Conservation (phyloP, 2,888 invertebrate species). For the Drosophila atroscutellata region DNA sequence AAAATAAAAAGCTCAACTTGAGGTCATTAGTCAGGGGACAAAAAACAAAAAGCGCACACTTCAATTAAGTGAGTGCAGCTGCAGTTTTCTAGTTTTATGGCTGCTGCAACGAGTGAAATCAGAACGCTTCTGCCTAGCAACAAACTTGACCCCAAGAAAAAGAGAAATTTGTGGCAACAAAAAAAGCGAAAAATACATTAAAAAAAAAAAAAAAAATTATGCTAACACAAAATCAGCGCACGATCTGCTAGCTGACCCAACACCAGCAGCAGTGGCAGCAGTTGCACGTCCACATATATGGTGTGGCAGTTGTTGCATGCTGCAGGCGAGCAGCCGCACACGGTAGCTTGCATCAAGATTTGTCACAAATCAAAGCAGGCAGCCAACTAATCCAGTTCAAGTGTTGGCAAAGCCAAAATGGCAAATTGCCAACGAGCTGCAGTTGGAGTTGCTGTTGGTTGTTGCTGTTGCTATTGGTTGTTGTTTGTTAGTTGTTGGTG, state of each 20-base stretch:
- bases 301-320: conserved; percentile 63
- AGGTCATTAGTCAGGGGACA: conserved; percentile 32
- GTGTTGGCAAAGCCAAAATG: conserved; percentile 67
- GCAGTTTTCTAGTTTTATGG: conserved; percentile 20
- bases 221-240: conserved; percentile 74
- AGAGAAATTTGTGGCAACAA: conserved; percentile 74
- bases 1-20: conserved; percentile 14
- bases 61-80: conserved; percentile 52
- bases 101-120: conserved; percentile 57
- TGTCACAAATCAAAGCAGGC: conserved; percentile 78
- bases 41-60: conserved; percentile 12
- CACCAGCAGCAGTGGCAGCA: conserved; percentile 42
- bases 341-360: conserved; percentile 78
- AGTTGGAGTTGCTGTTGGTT: conserved; percentile 16
- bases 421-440: conserved; percentile 63
- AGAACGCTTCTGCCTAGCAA: conserved; percentile 72
- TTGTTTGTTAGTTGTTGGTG: conserved; percentile 11
- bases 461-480: conserved; percentile 14
- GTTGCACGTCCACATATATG: conserved; percentile 51
- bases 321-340: conserved; percentile 48
- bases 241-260: conserved; percentile 68
- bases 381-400: conserved; percentile 79
- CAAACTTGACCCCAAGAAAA: conserved; percentile 81
- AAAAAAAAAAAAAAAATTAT: conserved; percentile 36
- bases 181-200: conserved; percentile 34